Evolutionary conservation across 2,888 invertebrate genomes (phyloP).

Genomic region (Melinaea marsaeus): DNA sequence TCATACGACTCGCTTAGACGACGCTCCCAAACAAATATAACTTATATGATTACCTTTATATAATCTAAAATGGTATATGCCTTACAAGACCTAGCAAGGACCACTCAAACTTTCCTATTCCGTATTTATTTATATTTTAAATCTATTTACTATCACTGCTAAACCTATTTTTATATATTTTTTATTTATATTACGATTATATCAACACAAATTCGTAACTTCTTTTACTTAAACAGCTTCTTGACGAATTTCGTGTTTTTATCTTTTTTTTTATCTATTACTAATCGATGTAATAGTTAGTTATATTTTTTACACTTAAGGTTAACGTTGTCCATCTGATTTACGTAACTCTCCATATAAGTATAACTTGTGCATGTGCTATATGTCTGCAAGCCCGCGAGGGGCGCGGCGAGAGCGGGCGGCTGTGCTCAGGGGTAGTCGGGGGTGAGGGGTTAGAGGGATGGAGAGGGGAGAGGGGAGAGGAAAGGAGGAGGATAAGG

Average conservation of each 20-base stretch:
- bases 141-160: constrained; percentile 35
- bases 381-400: constrained; percentile 50
- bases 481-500: background rate
- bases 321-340: constrained; percentile 62
- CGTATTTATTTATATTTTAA: constrained; percentile 48
- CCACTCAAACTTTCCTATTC: constrained; percentile 86
- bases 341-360: constrained; percentile 48
- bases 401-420: constrained; percentile 19
- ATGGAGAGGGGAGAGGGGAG: background rate
- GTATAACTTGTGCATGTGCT: constrained; percentile 64
- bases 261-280: constrained; percentile 56
- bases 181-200: constrained; percentile 38
- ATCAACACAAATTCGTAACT: constrained; percentile 17
- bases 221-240: constrained; percentile 56
- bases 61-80: constrained; percentile 22
- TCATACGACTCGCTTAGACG: constrained; percentile 28
- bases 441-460: constrained; percentile 6
- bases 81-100: constrained; percentile 79
- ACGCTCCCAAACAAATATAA: constrained; percentile 33
- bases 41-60: constrained; percentile 28
- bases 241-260: constrained; percentile 53
- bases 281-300: constrained; percentile 71
- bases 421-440: constrained; percentile 8
- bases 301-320: constrained; percentile 56
- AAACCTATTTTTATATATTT: constrained; percentile 36